Conservation (phyloP, 2,113 vertebrate species). For the Thryonomys swinderianus region DNA sequence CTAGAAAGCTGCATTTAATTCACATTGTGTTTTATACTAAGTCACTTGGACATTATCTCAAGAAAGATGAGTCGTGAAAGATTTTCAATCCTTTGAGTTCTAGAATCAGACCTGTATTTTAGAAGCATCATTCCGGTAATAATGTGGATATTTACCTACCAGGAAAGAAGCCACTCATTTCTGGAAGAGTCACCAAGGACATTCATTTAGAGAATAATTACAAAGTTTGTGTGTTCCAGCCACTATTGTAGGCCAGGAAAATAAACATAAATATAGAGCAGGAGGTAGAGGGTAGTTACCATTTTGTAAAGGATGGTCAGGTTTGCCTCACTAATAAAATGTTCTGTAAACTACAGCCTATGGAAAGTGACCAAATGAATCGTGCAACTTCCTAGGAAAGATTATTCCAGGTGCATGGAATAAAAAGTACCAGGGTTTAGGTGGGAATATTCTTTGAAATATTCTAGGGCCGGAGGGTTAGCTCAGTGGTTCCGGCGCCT, state of each 20-base stretch:
- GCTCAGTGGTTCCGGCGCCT: too few relatives aligned
- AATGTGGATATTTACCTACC: not conserved
- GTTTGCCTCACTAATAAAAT: constrained; percentile 15
- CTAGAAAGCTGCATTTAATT: too few relatives aligned
- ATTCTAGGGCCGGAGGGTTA: too few relatives aligned
- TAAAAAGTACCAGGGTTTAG: not conserved
- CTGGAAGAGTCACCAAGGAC: not conserved
- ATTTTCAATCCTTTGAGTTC: not conserved
- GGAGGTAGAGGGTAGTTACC: not conserved
- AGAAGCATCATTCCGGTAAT: not conserved
- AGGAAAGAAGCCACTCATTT: not conserved
- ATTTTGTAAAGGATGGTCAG: not conserved
- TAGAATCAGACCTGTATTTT: constrained; percentile 34
- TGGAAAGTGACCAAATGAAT: not conserved
- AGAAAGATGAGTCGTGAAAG: constrained; percentile 12
- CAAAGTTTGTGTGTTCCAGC: not conserved
- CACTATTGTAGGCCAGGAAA: not conserved
- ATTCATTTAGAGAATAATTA: not conserved
- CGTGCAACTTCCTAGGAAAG: not conserved
- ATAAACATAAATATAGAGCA: not conserved
- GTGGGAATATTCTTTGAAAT: not conserved
- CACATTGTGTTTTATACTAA: not conserved
- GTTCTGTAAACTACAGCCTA: not conserved
- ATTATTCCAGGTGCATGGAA: not conserved
- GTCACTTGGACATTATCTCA: not conserved